Base-by-base conservation (phyloP, 2,888 invertebrate species). In the Phymatocera aterrima region DNA sequence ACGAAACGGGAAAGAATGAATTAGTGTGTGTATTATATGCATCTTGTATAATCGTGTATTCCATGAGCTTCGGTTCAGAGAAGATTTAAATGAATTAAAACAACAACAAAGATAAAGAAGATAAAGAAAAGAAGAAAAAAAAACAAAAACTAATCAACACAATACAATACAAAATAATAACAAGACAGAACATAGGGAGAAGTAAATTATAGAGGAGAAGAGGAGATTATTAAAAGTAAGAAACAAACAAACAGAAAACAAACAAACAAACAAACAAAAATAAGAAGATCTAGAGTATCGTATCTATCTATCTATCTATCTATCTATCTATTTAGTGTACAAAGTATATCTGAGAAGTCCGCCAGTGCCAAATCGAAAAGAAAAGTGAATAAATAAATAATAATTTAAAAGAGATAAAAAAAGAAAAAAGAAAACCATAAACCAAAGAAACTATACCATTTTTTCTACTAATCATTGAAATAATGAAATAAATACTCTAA, bases 381-480 rank as follows among this genome's bases (percentile, higher is more conserved):
- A 84, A 81, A 80, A 80, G 82, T 80, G 82, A 84, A 82, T 79
- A 81, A n/a, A n/a, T n/a, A n/a, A n/a, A 74, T 57, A 78, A 78
- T 77, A 78, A 84, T 83, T 77, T 77, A 84, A 82, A 83, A 84
- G 82, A 84, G 80, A 79, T 79, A 81, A 79, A 81, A 84, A 82
- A 78, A 80, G 46, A 21, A 77, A 77, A 68, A 77, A 84, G 81
- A 85, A 86, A 84, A 88, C 89, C 89, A 83, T 85, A 90, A 87
- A 90, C 90, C 90, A 90, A 90, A 90, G 90, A 90, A 88, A 88
- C 85, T 87, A n/a, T n/a, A 90, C 90, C 90, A 90, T 90, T 90
- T n/a, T n/a, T 90, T 89, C 85, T 89, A 88, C 87, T 87, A 87
- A 87, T 87, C 87, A 85, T 84, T 87, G 87, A 86, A 83, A 83